Conservation (phyloP, 2,888 invertebrate species). For the Elegia similella region DNA sequence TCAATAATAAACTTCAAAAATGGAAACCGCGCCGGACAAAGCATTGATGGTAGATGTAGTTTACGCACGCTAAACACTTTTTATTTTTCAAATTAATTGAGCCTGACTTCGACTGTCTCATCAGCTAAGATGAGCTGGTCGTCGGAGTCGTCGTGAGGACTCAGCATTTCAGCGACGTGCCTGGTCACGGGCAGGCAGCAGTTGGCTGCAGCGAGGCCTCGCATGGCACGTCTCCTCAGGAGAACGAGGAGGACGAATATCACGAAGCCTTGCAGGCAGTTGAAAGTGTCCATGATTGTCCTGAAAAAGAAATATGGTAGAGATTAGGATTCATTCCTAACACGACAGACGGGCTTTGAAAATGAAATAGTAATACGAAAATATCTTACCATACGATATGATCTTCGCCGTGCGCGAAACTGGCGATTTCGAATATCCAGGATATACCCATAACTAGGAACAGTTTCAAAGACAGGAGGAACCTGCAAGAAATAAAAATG, state of each 20-base stretch:
- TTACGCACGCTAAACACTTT: too few relatives aligned
- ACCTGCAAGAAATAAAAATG: slow-evolving; percentile 63
- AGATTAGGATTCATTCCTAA: too few relatives aligned
- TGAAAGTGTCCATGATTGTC: slow-evolving; percentile 83
- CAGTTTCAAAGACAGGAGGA: slow-evolving; percentile 83
- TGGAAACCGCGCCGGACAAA: too few relatives aligned
- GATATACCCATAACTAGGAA: slow-evolving; percentile 86
- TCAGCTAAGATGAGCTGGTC: slow-evolving; percentile 63
- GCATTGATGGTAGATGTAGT: too few relatives aligned
- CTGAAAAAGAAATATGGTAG: slow-evolving; percentile 54
- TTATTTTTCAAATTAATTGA: slow-evolving; percentile 41
- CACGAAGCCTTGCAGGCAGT: slow-evolving; percentile 84
- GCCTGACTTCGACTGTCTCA: slow-evolving; percentile 70
- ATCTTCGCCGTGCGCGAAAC: slow-evolving; percentile 68
- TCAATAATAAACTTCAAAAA: too few relatives aligned
- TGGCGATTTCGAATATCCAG: slow-evolving; percentile 86
- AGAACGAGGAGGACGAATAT: slow-evolving; percentile 84
- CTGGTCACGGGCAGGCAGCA: slow-evolving; percentile 52
- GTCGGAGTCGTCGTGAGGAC: slow-evolving; percentile 65
- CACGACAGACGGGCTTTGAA: too few relatives aligned
- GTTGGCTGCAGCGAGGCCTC: slow-evolving; percentile 70
- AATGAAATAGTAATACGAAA: too few relatives aligned
- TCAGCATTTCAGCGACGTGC: slow-evolving; percentile 59
- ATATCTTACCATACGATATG: slow-evolving; percentile 65
- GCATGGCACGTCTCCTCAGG: slow-evolving; percentile 78